These are phyloP conservation scores for Pachyseris speciosa DNA, from an alignment of 64 coral and sea anemone genomes.

Conservation along the genomic window DNA sequence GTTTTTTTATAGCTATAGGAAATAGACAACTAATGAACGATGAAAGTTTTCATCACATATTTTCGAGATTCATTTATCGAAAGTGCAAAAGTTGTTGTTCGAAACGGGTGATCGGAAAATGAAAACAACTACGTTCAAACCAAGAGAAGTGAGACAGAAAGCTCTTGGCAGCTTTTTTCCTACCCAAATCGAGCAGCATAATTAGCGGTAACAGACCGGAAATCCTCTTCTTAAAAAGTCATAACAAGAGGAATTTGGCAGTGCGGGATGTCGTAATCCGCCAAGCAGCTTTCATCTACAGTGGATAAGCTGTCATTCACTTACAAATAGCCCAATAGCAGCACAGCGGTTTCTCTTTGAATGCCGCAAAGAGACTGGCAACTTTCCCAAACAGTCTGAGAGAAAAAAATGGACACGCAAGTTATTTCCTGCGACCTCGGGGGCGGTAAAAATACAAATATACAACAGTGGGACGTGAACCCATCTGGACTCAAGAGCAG, in stretches of 20 bases:
- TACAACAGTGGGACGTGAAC: background rate
- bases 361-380: constrained; percentile 2
- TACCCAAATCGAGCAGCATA: constrained; percentile 13
- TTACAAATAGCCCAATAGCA: background rate
- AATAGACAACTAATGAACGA: background rate
- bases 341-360: background rate
- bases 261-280: constrained; percentile 47
- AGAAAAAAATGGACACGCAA: constrained; percentile 13
- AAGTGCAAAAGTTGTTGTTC: background rate
- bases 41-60: background rate
- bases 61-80: background rate
- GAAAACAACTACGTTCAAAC: background rate
- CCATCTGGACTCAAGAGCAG: constrained; percentile 26
- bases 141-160: background rate
- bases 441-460: constrained; percentile 3
- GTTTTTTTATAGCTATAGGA: background rate
- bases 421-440: constrained; percentile 30
- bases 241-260: constrained; percentile 44
- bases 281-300: constrained; percentile 47
- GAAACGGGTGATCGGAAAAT: background rate
- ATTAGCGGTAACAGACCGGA: constrained; percentile 54
- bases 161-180: background rate
- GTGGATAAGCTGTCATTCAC: constrained; percentile 5
- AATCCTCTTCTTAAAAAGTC: constrained; percentile 53
- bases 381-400: constrained; percentile 46